These are phyloP conservation scores for Hydrolagus affinis DNA, from an alignment of 2,113 vertebrate genomes.

Conservation along the genomic window DNA sequence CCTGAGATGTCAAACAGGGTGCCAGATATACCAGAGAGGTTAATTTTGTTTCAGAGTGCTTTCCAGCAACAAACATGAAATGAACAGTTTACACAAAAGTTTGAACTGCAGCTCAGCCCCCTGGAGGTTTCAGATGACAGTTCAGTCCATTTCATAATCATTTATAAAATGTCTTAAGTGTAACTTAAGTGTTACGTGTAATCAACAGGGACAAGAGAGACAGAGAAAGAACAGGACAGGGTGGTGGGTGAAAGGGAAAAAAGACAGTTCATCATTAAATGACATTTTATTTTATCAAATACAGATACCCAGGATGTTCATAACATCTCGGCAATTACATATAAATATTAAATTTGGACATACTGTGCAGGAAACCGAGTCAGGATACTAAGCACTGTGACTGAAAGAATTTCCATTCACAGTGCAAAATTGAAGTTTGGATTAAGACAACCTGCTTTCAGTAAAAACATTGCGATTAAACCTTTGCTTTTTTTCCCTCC, in stretches of 20 bases:
- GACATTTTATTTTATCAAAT: slow-evolving; percentile 32
- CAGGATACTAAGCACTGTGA: slow-evolving; percentile 2
- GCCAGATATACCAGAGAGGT: too few species aligned
- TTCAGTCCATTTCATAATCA: too few species aligned
- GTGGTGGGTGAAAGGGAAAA: not conserved
- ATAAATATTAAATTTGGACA: slow-evolving; percentile 29
- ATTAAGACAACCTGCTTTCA: not conserved
- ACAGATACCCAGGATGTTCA: slow-evolving; percentile 25
- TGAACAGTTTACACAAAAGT: too few species aligned
- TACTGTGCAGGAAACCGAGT: slow-evolving; percentile 10
- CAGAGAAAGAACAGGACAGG: not conserved
- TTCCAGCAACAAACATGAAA: too few species aligned
- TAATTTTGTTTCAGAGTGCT: too few species aligned
- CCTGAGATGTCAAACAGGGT: too few species aligned
- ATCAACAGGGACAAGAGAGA: too few species aligned
- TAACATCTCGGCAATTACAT: slow-evolving; percentile 28
- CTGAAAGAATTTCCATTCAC: slow-evolving; percentile 18
- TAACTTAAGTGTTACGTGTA: too few species aligned
- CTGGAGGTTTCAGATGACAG: too few species aligned
- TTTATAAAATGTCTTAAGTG: too few species aligned
- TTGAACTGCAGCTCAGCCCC: too few species aligned
- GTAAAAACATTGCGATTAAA: slow-evolving; percentile 9
- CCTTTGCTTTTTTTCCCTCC: not conserved
- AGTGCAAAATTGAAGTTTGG: slow-evolving; percentile 15
- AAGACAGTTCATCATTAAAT: slow-evolving; percentile 17